Percentiles rank a stretch among this genome's conserved stretches.
Conservation (phyloP, 2,888 invertebrate genomes). For the Pantelozetes paolii region DNA sequence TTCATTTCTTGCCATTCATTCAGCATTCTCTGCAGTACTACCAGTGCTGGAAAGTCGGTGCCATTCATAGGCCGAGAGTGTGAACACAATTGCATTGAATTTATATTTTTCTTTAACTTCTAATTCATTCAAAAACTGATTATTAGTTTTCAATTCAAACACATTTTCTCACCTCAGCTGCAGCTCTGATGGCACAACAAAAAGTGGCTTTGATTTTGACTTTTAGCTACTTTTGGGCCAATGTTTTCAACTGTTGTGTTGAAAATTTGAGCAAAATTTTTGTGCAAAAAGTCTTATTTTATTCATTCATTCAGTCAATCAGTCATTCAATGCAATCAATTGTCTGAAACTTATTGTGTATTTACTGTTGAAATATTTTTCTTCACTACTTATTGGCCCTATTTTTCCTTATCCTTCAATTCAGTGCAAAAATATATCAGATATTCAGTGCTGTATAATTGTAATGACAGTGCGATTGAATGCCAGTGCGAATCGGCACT, state of each 20-base stretch:
- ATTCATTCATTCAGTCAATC: conserved; percentile 5
- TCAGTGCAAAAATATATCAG: not conserved
- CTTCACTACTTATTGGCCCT: not conserved
- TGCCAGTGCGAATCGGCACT: not conserved
- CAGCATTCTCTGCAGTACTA: not conserved
- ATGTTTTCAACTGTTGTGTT: too few relatives aligned
- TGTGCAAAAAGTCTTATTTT: not conserved
- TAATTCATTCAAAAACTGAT: not conserved
- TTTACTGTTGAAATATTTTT: not conserved
- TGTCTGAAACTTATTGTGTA: not conserved
- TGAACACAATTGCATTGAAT: not conserved
- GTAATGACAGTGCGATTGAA: not conserved
- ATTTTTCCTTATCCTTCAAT: not conserved
- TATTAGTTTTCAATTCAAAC: not conserved
- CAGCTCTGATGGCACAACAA: too few relatives aligned
- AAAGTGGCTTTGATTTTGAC: not conserved
- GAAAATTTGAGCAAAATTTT: too few relatives aligned
- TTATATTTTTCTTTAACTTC: not conserved
- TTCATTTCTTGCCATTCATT: conserved; percentile 4
- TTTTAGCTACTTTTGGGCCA: conserved; percentile 1
- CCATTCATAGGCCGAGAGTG: too few relatives aligned
- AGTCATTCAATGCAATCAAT: not conserved
- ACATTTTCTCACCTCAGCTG: conserved; percentile 31
- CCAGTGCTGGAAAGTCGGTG: not conserved
- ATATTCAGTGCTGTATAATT: not conserved